These are phyloP conservation scores for Mustela lutreola DNA, from an alignment of 2,113 vertebrate genomes.

Conservation along the genomic window DNA sequence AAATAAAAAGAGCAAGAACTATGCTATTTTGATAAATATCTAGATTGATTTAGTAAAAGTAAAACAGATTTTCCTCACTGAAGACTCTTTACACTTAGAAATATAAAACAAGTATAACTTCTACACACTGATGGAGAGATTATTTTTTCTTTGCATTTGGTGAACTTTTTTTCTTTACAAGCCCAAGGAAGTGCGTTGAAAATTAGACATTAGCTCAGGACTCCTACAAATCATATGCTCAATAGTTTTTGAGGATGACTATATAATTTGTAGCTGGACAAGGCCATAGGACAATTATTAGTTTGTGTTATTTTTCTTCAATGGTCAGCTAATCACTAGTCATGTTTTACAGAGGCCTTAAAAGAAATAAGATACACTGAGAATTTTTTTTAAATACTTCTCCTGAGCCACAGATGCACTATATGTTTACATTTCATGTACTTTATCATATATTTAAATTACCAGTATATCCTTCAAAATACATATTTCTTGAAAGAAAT, in stretches of 20 bases:
- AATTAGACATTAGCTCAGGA: neutral
- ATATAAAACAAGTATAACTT: constrained; percentile 14
- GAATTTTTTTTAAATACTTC: neutral
- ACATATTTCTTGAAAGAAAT: neutral
- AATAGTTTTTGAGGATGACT: neutral
- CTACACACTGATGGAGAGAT: neutral
- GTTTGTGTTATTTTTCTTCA: neutral
- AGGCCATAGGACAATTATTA: neutral
- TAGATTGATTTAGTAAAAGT: neutral
- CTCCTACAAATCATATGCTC: constrained; percentile 34
- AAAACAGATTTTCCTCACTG: neutral
- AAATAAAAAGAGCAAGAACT: neutral
- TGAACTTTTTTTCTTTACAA: neutral
- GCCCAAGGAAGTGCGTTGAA: neutral
- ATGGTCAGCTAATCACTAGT: neutral
- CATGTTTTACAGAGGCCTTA: neutral
- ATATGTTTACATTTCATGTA: neutral
- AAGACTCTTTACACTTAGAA: neutral
- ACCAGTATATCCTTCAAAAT: neutral
- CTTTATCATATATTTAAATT: neutral
- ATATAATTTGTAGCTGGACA: neutral
- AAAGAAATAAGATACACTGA: neutral
- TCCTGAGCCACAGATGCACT: neutral
- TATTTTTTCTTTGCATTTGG: constrained; percentile 4
- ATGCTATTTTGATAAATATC: neutral